Base-by-base conservation (phyloP, 2,888 invertebrate species). In the Salpingus planirostris region DNA sequence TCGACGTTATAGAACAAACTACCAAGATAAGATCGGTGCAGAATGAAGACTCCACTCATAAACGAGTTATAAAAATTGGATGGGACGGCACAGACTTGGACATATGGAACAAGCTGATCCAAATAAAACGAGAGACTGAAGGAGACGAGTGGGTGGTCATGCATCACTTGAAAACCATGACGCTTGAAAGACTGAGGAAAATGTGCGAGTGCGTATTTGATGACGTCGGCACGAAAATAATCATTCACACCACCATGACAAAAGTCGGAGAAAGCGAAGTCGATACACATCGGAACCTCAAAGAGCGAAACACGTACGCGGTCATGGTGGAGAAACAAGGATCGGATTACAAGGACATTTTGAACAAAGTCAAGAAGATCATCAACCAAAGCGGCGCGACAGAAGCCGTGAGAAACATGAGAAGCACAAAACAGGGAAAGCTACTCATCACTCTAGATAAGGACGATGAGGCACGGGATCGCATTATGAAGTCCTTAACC, bases 341-440 rank as follows among this genome's bases (percentile, higher is more conserved):
- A 2, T 2, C 11, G 12, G 25, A 25, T 8, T 25, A 11, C 5
- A 25, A 25, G 12, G 25, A 3, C n/a, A 11, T 25, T 11, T 2
- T 25, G 3, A 25, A 25, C 25, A 11, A 3, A 25, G 25, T 25
- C 3, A 25, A 25, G 5, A 13, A 25, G 4, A 13, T 5, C n/a
- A 3, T 25, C n/a, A 25, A 11, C 10, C n/a, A 11, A 3, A 25
- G 11, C 3, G 25, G 12, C 12, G 11, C n/a, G 2, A 11, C 3
- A 11, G 5, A 25, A 4, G 5, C 10, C 3, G 11, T 25, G 13
- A 2, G 25, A 13, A 11, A 11, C 4, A 11, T 25, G 3, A 2
- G 25, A 3, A 25, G 25, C 7, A 25, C 25, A 3, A 25, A 25
- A 5, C 11, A 25, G 11, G 25, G 25, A 2, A 13, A 25, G 2